Percentiles rank a stretch among this genome's conserved stretches.
Conservation (phyloP, 2,888 invertebrate genomes). For the Andrena hattorfiana region DNA sequence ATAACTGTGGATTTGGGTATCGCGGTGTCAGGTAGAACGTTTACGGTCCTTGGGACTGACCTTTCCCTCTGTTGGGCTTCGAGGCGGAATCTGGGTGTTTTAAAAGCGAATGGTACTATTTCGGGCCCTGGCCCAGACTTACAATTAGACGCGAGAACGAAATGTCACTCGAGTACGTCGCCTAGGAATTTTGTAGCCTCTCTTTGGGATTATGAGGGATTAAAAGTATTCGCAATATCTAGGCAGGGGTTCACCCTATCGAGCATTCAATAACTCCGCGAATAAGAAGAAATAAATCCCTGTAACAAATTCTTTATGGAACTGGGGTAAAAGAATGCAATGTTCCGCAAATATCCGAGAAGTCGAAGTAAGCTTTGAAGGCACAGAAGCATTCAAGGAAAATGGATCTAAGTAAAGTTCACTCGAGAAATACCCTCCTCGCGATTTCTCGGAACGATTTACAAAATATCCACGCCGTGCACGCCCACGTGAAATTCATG, state of each 20-base stretch:
- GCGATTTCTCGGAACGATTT: constrained; percentile 14
- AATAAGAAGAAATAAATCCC: too few species aligned
- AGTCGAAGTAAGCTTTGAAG: too few species aligned
- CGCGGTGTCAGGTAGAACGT: constrained; percentile 40
- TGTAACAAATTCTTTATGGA: too few species aligned
- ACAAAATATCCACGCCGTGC: constrained; percentile 32
- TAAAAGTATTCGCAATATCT: too few species aligned
- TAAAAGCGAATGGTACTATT: constrained; percentile 8
- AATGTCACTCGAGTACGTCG: constrained; percentile 22
- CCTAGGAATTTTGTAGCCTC: neutral
- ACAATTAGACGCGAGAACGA: neutral
- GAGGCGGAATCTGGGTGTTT: neutral
- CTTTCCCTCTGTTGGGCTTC: constrained; percentile 46
- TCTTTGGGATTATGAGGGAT: neutral
- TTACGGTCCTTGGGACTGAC: constrained; percentile 51
- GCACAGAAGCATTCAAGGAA: too few species aligned
- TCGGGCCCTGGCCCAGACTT: neutral
- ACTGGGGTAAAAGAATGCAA: neutral
- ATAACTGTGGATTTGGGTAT: constrained; percentile 23
- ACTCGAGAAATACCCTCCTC: too few species aligned
- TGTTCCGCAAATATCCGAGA: too few species aligned
- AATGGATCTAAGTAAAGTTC: neutral
- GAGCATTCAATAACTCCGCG: too few species aligned
- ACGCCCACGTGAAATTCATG: constrained; percentile 29
- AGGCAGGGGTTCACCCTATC: too few species aligned